Conservation (phyloP, 2,797 vertebrate species). For the Psittacula echo region DNA sequence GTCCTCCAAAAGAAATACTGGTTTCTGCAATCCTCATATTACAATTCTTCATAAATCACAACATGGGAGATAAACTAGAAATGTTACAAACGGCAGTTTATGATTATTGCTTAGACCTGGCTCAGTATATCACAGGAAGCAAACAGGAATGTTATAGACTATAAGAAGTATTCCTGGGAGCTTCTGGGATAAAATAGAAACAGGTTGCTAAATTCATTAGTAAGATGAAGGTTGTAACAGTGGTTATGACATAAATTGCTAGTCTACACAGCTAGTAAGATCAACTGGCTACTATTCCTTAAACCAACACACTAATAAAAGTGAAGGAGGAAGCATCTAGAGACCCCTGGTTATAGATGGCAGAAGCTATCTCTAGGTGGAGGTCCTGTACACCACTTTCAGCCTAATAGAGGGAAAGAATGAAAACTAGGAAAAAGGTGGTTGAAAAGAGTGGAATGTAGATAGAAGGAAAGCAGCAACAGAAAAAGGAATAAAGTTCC, state of each 20-base stretch:
- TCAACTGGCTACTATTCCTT: not conserved
- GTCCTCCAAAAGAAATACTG: conserved; percentile 27
- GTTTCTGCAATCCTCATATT: conserved; percentile 6
- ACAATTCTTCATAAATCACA: not conserved
- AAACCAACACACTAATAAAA: not conserved
- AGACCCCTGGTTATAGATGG: not conserved
- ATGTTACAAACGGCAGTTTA: not conserved
- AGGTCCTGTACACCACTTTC: not conserved
- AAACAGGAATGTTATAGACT: not conserved
- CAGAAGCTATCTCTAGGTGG: not conserved
- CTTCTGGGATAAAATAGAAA: not conserved
- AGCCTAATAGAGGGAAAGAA: not conserved
- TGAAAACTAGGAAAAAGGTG: not conserved
- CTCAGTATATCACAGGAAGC: not conserved
- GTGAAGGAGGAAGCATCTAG: accelerated
- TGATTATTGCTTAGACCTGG: not conserved
- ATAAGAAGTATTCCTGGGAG: not conserved
- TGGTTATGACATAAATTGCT: not conserved
- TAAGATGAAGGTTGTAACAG: not conserved
- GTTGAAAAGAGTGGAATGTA: not conserved
- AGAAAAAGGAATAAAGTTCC: not conserved
- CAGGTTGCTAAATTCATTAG: not conserved
- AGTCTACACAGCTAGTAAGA: not conserved
- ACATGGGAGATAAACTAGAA: not conserved
- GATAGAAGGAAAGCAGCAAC: not conserved